Evolutionary conservation across 2,888 invertebrate genomes (phyloP).

Genomic region (Leucania comma): DNA sequence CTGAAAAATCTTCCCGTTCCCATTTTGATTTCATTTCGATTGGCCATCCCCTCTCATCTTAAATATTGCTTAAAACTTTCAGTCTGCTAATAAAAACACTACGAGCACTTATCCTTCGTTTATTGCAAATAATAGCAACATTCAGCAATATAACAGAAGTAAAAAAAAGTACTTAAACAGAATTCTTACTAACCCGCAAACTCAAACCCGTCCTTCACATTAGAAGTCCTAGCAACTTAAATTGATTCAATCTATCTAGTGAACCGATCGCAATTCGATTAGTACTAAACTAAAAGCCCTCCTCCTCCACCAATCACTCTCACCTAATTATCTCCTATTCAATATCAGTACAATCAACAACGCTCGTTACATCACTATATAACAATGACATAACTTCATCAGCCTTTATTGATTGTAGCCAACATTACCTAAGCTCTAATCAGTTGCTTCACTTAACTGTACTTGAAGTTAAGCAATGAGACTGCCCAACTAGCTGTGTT

Average conservation of each 20-base stretch:
- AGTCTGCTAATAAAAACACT: neutral
- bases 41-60: neutral
- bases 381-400: conserved; percentile 32
- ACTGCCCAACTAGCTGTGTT: neutral
- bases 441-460: conserved; percentile 41
- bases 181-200: neutral
- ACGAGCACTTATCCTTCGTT: neutral
- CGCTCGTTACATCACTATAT: conserved; percentile 21
- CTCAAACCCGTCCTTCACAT: neutral
- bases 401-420: conserved; percentile 15
- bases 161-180: neutral
- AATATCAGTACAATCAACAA: conserved; percentile 8
- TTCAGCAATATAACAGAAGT: neutral
- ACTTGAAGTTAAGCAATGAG: conserved; percentile 37
- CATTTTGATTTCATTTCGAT: neutral
- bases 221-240: neutral
- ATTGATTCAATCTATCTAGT: neutral
- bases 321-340: conserved; percentile 20
- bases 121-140: neutral
- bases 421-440: conserved; percentile 31
- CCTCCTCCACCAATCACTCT: neutral
- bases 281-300: neutral
- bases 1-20: neutral
- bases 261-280: neutral
- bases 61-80: no score